Percentiles rank a stretch among this genome's conserved stretches.
Conservation (phyloP, 1,140 invertebrate species). For the Drosophila tropicalis region DNA sequence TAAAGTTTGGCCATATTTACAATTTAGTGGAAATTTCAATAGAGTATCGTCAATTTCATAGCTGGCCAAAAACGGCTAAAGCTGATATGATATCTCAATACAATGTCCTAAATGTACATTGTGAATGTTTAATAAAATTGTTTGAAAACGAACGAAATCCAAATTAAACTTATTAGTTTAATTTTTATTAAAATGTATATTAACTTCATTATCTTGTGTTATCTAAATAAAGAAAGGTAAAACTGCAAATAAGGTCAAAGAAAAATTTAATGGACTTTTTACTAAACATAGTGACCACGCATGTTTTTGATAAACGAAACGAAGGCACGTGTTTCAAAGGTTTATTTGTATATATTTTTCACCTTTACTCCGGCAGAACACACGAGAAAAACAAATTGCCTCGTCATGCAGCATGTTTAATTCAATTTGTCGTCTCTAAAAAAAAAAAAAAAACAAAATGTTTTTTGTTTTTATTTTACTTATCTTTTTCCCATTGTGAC, state of each 20-base stretch:
- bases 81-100: too few species aligned
- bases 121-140: too few species aligned
- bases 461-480: slow-evolving; percentile 16
- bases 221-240: neutral
- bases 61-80: too few species aligned
- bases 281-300: slow-evolving; percentile 1
- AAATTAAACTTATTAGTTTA: too few species aligned
- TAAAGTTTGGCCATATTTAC: too few species aligned
- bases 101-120: too few species aligned
- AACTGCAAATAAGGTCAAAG: neutral
- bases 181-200: too few species aligned
- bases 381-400: neutral
- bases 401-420: slow-evolving; percentile 4
- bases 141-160: too few species aligned
- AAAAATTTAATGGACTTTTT: neutral
- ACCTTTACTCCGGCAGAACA: neutral
- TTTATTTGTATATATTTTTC: neutral
- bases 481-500: slow-evolving; percentile 32
- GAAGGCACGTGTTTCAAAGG: slow-evolving; percentile 4
- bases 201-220: neutral
- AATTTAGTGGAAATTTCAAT: too few species aligned
- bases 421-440: neutral
- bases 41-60: too few species aligned
- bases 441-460: neutral
- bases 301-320: neutral